A percentile compares a stretch with the other conserved stretches of the same genome.
phyloP scores from a whole-genome alignment of 1,140 invertebrate genomes.

The Archivesica marissinica region DNA sequence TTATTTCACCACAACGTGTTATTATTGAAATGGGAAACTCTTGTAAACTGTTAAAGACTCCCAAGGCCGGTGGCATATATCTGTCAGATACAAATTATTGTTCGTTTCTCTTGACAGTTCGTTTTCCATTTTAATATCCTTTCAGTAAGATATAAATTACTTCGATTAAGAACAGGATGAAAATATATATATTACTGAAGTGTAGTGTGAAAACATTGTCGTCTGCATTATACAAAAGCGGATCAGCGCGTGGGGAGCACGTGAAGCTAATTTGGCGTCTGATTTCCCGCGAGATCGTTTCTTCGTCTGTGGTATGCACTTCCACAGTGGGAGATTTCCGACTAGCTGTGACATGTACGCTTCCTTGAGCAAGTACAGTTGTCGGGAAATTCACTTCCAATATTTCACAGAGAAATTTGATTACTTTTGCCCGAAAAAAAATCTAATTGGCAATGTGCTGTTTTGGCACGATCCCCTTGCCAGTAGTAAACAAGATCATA shows the following conservation, averaged over 20 bases:
- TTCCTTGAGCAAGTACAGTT: conserved; percentile 42
- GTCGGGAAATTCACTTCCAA: conserved; percentile 42
- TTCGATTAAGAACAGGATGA: conserved; percentile 2
- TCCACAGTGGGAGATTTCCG: conserved; percentile 4
- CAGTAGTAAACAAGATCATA: conserved; percentile 29
- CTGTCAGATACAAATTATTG: neutral
- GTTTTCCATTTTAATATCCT: neutral
- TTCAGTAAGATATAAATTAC: neutral
- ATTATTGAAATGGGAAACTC: conserved; percentile 38
- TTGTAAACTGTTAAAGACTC: neutral
- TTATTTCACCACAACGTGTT: neutral
- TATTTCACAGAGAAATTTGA: conserved; percentile 23
- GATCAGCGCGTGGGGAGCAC: conserved; percentile 1
- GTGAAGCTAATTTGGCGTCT: conserved; percentile 17
- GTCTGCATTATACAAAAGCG: conserved; percentile 12
- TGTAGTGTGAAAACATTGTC: conserved; percentile 2
- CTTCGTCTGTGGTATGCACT: conserved; percentile 6
- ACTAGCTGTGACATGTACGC: conserved; percentile 21
- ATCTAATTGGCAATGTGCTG: conserved; percentile 30
- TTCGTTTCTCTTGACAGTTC: neutral
- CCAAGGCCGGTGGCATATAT: neutral
- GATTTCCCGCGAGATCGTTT: conserved; percentile 3
- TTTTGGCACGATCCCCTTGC: conserved; percentile 6
- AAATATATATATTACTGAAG: neutral
- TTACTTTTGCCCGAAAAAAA: conserved; percentile 8